These are phyloP conservation scores for Pterocles burchelli DNA, from an alignment of 2,113 vertebrate genomes.

Conservation along the genomic window DNA sequence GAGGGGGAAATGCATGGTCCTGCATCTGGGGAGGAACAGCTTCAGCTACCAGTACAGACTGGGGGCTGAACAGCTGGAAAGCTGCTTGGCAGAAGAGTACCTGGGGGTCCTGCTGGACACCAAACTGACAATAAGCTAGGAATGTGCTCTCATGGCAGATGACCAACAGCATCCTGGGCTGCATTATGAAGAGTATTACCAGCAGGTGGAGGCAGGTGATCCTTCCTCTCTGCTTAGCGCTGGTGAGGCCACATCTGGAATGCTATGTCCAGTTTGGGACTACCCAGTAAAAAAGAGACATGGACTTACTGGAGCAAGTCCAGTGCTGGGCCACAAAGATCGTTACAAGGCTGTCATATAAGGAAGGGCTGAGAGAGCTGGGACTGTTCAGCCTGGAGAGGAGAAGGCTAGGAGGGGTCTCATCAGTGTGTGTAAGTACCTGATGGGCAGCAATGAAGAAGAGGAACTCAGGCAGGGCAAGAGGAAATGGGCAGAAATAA, in stretches of 20 bases:
- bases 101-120: not conserved
- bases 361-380: not conserved
- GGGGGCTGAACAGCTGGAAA: not conserved
- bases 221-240: not conserved
- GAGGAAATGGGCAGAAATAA: not conserved
- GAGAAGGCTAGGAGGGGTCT: not conserved
- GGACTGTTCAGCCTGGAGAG: not conserved
- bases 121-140: not conserved
- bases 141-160: not conserved
- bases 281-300: not conserved
- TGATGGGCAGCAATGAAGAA: not conserved
- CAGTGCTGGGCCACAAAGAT: not conserved
- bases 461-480: not conserved
- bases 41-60: no score
- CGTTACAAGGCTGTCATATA: not conserved
- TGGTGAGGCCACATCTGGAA: not conserved
- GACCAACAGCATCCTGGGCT: not conserved
- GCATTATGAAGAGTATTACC: not conserved
- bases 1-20: no score
- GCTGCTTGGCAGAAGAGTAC: not conserved
- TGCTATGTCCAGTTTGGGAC: not conserved
- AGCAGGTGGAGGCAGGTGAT: not conserved
- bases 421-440: no score
- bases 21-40: no score
- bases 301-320: not conserved